phyloP scores from a whole-genome alignment of 1,140 invertebrate genomes.

The Heliconius nattereri region DNA sequence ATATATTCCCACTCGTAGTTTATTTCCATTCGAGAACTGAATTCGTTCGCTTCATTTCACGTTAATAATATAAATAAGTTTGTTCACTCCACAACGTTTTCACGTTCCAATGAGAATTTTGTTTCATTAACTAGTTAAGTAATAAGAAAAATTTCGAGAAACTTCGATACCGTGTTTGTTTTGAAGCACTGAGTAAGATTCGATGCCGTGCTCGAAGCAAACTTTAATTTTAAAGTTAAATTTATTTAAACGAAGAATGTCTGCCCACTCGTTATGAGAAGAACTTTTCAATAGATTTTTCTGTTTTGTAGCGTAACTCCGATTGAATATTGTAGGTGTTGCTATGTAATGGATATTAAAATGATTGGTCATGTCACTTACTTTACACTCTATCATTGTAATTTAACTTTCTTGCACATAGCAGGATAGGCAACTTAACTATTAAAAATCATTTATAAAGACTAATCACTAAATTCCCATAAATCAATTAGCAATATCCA shows the following conservation, averaged over 20 bases:
- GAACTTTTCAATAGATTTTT: constrained; percentile 15
- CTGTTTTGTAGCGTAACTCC: neutral
- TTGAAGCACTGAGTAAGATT: constrained; percentile 27
- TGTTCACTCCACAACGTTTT: constrained; percentile 35
- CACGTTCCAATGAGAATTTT: constrained; percentile 40
- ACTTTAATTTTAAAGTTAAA: constrained; percentile 25
- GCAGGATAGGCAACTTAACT: too few relatives aligned
- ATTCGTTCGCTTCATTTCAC: constrained; percentile 37
- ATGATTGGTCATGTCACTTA: neutral
- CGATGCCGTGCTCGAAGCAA: constrained; percentile 18
- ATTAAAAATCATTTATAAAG: too few relatives aligned
- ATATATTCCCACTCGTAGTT: constrained; percentile 33
- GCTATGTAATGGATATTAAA: neutral
- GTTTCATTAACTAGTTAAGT: constrained; percentile 34
- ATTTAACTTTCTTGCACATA: too few relatives aligned
- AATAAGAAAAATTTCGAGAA: constrained; percentile 28
- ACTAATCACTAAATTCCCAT: too few relatives aligned
- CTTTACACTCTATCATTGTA: too few relatives aligned
- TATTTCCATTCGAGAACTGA: constrained; percentile 29
- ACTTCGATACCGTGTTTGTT: constrained; percentile 31
- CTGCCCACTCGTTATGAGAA: constrained; percentile 1
- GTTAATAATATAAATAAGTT: constrained; percentile 43
- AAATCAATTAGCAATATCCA: too few relatives aligned
- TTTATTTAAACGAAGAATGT: constrained; percentile 18
- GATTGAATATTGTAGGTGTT: neutral